Evolutionary conservation across 2,888 invertebrate species (phyloP).

Genomic region (Cylindroiulus punctatus): DNA sequence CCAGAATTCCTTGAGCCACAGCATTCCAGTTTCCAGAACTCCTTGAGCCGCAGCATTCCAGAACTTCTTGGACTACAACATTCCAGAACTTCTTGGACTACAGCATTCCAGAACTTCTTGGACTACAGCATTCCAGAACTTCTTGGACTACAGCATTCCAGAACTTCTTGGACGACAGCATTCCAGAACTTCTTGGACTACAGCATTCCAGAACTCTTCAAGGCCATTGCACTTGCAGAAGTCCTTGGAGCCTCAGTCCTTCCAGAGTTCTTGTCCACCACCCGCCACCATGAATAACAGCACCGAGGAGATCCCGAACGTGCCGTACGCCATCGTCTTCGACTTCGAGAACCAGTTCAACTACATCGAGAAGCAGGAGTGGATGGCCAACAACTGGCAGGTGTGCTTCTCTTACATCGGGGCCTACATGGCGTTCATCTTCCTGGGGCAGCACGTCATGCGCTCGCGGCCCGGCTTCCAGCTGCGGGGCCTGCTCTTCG

Average conservation of each 20-base stretch:
- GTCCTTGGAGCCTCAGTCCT: background rate
- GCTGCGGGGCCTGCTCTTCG: slow-evolving; percentile 82
- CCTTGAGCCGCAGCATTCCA: background rate
- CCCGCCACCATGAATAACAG: slow-evolving; percentile 41
- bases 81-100: background rate
- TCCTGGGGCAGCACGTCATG: slow-evolving; percentile 94
- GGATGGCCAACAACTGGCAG: slow-evolving; percentile 98
- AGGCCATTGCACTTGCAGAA: background rate
- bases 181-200: background rate
- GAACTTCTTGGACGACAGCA: background rate
- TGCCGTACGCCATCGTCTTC: slow-evolving; percentile 93
- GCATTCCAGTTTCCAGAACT: no score
- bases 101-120: background rate
- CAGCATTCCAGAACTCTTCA: background rate
- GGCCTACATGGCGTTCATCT: slow-evolving; percentile 92
- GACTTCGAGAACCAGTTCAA: slow-evolving; percentile 95
- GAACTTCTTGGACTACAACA: background rate
- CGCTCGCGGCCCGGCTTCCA: slow-evolving; percentile 89
- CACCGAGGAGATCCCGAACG: slow-evolving; percentile 67
- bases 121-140: background rate
- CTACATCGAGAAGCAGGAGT: slow-evolving; percentile 85
- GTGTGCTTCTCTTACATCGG: slow-evolving; percentile 87
- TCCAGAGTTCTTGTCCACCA: background rate
- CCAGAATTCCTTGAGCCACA: no score
- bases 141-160: background rate